Conservation (phyloP, 1,140 invertebrate genomes). For the Zaprionus taronus region DNA sequence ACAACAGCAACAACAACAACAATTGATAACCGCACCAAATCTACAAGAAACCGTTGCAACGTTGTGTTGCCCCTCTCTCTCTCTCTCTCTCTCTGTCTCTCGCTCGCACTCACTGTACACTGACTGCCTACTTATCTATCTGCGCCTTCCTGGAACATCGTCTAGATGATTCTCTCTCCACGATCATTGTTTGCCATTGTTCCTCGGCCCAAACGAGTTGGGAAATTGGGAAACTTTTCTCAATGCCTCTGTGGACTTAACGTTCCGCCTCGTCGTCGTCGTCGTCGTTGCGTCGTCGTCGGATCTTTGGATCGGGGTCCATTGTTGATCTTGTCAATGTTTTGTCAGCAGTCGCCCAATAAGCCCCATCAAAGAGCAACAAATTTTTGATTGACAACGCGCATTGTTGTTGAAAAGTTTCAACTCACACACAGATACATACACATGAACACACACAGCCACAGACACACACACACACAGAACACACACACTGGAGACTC, state of each 20-base stretch:
- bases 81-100: neutral
- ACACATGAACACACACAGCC: neutral
- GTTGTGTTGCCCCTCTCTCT: neutral
- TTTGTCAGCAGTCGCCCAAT: conserved; percentile 50
- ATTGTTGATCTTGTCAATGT: conserved; percentile 53
- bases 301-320: conserved; percentile 14
- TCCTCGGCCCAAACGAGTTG: conserved; percentile 6
- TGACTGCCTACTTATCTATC: neutral
- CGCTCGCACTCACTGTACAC: neutral
- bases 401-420: conserved; percentile 40
- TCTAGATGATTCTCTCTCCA: conserved; percentile 9
- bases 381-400: conserved; percentile 43
- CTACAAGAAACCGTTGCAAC: conserved; percentile 57
- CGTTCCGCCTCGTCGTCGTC: conserved; percentile 43
- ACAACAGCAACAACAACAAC: conserved; percentile 35
- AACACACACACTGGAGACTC: neutral
- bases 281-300: neutral
- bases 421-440: neutral
- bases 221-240: conserved; percentile 22
- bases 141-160: conserved; percentile 13
- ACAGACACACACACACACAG: neutral
- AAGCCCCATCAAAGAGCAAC: conserved; percentile 31
- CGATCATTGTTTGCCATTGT: conserved; percentile 22
- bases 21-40: conserved; percentile 41
- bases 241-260: conserved; percentile 25